A percentile compares a stretch with the other conserved stretches of the same genome.
Evolutionary conservation across 2,113 vertebrate species (phyloP).

Genomic region (Leucosticte australis): DNA sequence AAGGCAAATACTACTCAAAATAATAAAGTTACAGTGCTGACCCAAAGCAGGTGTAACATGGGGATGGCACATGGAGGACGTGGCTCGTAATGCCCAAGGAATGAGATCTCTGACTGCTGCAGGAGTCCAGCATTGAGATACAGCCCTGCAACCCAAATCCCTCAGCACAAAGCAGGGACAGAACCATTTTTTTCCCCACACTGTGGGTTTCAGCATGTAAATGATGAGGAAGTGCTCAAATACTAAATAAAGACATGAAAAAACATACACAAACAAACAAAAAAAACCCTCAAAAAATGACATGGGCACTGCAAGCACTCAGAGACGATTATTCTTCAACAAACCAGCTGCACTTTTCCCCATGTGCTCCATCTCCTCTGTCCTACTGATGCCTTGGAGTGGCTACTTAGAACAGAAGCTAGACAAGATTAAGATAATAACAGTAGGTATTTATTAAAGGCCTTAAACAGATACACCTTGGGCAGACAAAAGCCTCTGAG

Average conservation of each 20-base stretch:
- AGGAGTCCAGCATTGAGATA: background rate
- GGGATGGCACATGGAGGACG: background rate
- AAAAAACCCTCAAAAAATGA: no score
- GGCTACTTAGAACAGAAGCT: background rate
- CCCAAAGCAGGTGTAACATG: background rate
- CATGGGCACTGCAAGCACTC: background rate
- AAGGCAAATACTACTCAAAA: background rate
- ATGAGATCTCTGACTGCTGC: background rate
- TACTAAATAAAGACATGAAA: background rate
- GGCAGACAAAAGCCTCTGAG: background rate
- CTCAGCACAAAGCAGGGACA: background rate
- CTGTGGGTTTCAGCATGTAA: background rate
- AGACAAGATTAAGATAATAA: background rate
- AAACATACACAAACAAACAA: background rate
- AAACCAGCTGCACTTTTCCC: background rate
- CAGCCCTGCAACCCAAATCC: background rate
- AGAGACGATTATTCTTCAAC: background rate
- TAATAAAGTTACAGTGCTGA: background rate
- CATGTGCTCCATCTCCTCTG: background rate
- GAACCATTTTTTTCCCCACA: background rate
- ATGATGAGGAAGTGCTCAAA: background rate
- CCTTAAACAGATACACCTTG: background rate
- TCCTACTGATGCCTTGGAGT: background rate
- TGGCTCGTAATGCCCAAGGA: accelerated
- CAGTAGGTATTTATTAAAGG: background rate